A percentile compares a stretch with the other conserved stretches of the same genome.
Conservation (phyloP, 2,797 vertebrate species). For the Hafferia zeledoni region DNA sequence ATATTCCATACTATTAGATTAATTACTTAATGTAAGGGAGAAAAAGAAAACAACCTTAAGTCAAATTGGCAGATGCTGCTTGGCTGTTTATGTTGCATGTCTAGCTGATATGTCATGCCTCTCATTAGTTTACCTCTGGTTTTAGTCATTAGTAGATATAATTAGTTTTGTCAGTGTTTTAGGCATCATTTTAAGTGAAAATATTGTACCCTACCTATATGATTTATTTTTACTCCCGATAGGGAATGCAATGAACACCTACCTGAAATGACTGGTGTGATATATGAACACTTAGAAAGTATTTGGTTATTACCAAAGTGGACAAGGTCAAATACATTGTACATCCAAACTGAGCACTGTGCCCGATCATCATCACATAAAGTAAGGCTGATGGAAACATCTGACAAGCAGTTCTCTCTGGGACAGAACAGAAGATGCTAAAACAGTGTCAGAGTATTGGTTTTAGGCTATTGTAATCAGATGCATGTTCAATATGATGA, state of each 20-base stretch:
- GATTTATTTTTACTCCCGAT: neutral
- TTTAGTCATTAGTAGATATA: slow-evolving; percentile 35
- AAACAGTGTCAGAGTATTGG: neutral
- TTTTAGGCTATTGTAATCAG: neutral
- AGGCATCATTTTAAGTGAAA: slow-evolving; percentile 9
- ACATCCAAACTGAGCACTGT: neutral
- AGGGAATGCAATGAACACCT: neutral
- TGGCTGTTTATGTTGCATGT: slow-evolving; percentile 1
- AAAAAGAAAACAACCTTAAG: neutral
- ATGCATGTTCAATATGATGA: neutral
- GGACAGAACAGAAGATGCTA: neutral
- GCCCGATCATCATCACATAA: neutral
- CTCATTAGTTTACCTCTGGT: slow-evolving; percentile 9
- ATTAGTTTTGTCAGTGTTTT: slow-evolving; percentile 32
- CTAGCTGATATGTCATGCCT: slow-evolving; percentile 12
- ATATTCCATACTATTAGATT: neutral
- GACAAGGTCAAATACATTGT: neutral
- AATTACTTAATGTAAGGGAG: neutral
- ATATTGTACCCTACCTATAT: neutral
- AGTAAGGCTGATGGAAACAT: neutral
- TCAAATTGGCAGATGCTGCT: slow-evolving; percentile 12
- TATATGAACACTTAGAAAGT: neutral
- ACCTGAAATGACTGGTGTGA: neutral
- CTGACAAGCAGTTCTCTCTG: neutral
- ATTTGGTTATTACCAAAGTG: neutral